Conservation (phyloP, 2,113 vertebrate genomes). For the Aepyceros melampus region DNA sequence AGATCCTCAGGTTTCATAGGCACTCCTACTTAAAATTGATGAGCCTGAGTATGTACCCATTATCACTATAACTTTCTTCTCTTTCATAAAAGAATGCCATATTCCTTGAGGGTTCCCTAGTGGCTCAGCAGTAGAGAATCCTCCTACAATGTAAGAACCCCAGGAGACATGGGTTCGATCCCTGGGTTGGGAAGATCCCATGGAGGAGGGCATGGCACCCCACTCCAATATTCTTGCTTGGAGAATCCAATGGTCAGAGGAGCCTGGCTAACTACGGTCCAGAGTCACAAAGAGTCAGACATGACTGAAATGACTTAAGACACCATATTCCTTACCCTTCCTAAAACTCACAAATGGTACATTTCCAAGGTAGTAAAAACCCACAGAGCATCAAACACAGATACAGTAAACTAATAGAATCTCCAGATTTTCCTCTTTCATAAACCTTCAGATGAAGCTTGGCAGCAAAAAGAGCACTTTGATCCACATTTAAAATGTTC, state of each 20-base stretch:
- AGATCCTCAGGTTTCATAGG: not conserved
- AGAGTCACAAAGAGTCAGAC: not conserved
- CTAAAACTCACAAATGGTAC: not conserved
- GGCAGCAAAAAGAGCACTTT: not conserved
- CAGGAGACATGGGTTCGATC: not conserved
- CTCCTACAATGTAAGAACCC: not conserved
- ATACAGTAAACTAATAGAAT: not conserved
- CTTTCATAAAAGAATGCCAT: not conserved
- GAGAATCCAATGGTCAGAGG: not conserved
- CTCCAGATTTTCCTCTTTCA: not conserved
- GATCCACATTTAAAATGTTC: not conserved
- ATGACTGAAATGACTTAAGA: not conserved
- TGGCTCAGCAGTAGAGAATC: not conserved
- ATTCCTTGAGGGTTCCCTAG: not conserved
- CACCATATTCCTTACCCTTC: not conserved
- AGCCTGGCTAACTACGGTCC: not conserved
- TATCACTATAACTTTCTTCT: not conserved
- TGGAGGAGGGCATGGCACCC: not conserved
- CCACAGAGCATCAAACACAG: not conserved
- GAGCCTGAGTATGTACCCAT: not conserved
- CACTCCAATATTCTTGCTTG: not conserved
- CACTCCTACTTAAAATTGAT: not conserved
- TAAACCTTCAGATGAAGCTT: not conserved
- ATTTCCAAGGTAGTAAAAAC: not conserved
- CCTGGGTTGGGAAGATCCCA: not conserved